Percentiles rank a stretch among this genome's conserved stretches.
Evolutionary conservation across 2,888 invertebrate genomes (phyloP).

Genomic region (Drymonia ruficornis): DNA sequence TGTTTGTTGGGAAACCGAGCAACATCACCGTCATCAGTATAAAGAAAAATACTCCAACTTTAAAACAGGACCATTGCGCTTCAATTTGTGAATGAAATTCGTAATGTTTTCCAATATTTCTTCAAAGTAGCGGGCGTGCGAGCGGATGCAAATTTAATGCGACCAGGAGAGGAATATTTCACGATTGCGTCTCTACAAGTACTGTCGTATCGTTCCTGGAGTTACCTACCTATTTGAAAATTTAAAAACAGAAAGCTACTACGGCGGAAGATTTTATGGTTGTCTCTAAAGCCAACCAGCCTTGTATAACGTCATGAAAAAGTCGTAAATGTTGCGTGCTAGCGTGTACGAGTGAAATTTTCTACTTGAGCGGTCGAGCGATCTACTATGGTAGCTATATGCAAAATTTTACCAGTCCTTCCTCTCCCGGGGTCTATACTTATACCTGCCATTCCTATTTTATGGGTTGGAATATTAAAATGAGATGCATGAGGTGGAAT

Average conservation of each 20-base stretch:
- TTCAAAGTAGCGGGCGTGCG: slow-evolving; percentile 28
- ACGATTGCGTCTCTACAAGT: slow-evolving; percentile 37
- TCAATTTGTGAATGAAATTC: slow-evolving; percentile 41
- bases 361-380: slow-evolving; percentile 63
- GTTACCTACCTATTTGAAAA: slow-evolving; percentile 46
- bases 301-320: slow-evolving; percentile 71
- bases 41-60: slow-evolving; percentile 10
- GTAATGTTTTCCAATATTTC: slow-evolving; percentile 44
- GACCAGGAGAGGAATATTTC: slow-evolving; percentile 43
- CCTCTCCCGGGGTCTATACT: slow-evolving; percentile 46
- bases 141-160: slow-evolving; percentile 46
- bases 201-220: slow-evolving; percentile 35
- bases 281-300: slow-evolving; percentile 59
- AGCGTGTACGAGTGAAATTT: slow-evolving; percentile 70
- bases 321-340: slow-evolving; percentile 75
- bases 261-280: slow-evolving; percentile 63
- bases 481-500: slow-evolving; percentile 43
- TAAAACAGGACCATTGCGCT: slow-evolving; percentile 30
- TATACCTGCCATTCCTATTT: slow-evolving; percentile 51
- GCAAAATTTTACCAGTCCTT: slow-evolving; percentile 71
- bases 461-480: slow-evolving; percentile 53
- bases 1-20: slow-evolving; percentile 29
- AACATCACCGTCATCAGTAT: slow-evolving; percentile 20
- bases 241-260: slow-evolving; percentile 47
- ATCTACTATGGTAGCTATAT: slow-evolving; percentile 60